Evolutionary conservation across 2,888 invertebrate genomes (phyloP), one percentile per base, ranked within the genome.

Genomic region (Ormyrus nitidulus): DNA sequence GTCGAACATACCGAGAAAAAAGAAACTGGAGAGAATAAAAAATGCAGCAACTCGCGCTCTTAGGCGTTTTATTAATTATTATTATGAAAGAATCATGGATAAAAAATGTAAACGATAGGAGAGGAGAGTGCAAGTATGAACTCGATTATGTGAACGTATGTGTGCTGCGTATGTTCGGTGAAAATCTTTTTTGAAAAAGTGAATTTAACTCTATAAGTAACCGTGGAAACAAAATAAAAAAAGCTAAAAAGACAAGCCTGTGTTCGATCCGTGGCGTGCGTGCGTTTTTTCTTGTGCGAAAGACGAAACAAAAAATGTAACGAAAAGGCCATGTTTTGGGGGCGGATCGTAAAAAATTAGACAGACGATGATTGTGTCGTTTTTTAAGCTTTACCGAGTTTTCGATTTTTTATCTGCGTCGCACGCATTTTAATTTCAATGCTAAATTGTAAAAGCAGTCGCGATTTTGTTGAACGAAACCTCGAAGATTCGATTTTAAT

Each of bases 301-400:
- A 68, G 75, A 75, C 66, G 75, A 70, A 48, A 48, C 83, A 83
- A 51, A 73, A 70, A 83, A 83, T 48, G 13, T 46, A 69, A 46
- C 10, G 83, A 69, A 77, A 83, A 80, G 83, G 87, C 84, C 85
- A 85, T 87, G 87, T 83, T 84, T 86, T 86, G 87, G 88, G 88
- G 88, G 87, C 86, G 86, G 85, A 85, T 84, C 44, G 11, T 56
- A 6, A 48, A 49, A 13, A 66, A 58, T 85, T 85, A 85, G 84
- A 85, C 74, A 84, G 84, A 86, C 84, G 85, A 86, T 61, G 62
- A n/a, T 61, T 34, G 49, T 48, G 58, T 34, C 19, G 9, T 64
- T 72, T 58, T 72, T 46, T 0, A 34, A 46, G 44, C 69, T 70
- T 69, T 54, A 64, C 49, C 49, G 54, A 44, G 19, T 34, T 48